A percentile compares a stretch with the other conserved stretches of the same genome.
Conservation (phyloP, 2,797 vertebrate species). For the Numenius phaeopus region DNA sequence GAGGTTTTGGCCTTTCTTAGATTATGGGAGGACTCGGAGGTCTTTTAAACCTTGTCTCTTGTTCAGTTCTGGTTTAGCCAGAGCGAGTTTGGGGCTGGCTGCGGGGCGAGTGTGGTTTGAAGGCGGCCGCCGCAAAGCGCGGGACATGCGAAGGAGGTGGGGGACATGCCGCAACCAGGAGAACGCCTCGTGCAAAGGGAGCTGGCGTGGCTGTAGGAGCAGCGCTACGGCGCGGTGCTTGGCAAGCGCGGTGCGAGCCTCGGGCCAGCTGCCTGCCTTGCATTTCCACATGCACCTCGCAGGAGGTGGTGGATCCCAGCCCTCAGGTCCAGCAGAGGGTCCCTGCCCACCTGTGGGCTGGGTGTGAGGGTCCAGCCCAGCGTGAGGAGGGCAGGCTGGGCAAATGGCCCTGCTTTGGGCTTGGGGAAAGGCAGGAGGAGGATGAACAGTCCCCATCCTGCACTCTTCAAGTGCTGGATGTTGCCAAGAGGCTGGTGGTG, state of each 20-base stretch:
- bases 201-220: not conserved
- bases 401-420: rapidly evolving
- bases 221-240: rapidly evolving
- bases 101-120: not conserved
- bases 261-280: not conserved
- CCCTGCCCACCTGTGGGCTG: not conserved
- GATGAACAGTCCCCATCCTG: not conserved
- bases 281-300: not conserved
- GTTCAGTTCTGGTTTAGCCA: not conserved
- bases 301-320: not conserved
- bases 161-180: not conserved
- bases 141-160: not conserved
- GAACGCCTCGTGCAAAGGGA: not conserved
- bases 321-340: rapidly evolving
- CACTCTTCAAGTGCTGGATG: not conserved
- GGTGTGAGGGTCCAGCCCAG: not conserved
- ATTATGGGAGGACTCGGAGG: not conserved
- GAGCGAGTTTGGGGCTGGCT: not conserved
- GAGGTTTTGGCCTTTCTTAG: not conserved
- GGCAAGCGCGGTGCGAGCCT: not conserved
- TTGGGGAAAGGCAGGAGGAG: not conserved
- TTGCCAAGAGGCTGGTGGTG: not conserved
- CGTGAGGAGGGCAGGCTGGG: not conserved
- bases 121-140: not conserved
- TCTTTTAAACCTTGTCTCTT: not conserved